A percentile compares a stretch with the other conserved stretches of the same genome.
These are phyloP conservation scores for Polypterus bichir DNA, from an alignment of 2,113 vertebrate species.

Conservation along the genomic window DNA sequence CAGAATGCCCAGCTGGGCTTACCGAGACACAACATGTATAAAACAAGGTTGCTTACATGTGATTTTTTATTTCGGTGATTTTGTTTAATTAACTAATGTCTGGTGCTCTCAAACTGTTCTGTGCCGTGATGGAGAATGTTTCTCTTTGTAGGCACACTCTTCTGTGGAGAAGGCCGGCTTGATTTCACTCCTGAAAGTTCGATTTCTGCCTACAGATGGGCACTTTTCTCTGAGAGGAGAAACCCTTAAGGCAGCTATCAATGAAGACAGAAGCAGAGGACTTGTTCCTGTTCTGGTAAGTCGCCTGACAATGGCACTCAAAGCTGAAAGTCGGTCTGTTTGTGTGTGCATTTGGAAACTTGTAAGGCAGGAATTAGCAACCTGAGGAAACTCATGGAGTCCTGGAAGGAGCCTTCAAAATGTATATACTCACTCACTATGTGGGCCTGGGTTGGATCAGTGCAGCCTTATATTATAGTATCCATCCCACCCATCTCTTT, in stretches of 20 bases:
- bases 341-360: not conserved
- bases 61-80: too few relatives aligned
- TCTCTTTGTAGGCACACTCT: conserved; percentile 71
- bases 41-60: too few relatives aligned
- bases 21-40: too few relatives aligned
- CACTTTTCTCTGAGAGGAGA: conserved; percentile 75
- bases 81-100: too few relatives aligned
- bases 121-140: conserved; percentile 2
- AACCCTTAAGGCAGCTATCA: conserved; percentile 63
- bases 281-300: conserved; percentile 82
- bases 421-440: too few relatives aligned
- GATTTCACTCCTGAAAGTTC: conserved; percentile 83
- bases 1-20: too few relatives aligned
- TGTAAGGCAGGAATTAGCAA: too few relatives aligned
- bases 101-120: not conserved
- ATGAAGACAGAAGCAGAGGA: conserved; percentile 68
- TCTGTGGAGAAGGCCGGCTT: conserved; percentile 89
- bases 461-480: too few relatives aligned
- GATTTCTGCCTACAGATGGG: conserved; percentile 76
- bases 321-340: not conserved
- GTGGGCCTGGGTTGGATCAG: too few relatives aligned
- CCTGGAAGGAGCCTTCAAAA: too few relatives aligned
- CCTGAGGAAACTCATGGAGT: too few relatives aligned
- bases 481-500: too few relatives aligned
- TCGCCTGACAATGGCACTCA: conserved; percentile 18